A percentile compares a stretch with the other conserved stretches of the same genome.
phyloP scores from a whole-genome alignment of 2,797 vertebrate genomes.

The Tragopan temminckii region DNA sequence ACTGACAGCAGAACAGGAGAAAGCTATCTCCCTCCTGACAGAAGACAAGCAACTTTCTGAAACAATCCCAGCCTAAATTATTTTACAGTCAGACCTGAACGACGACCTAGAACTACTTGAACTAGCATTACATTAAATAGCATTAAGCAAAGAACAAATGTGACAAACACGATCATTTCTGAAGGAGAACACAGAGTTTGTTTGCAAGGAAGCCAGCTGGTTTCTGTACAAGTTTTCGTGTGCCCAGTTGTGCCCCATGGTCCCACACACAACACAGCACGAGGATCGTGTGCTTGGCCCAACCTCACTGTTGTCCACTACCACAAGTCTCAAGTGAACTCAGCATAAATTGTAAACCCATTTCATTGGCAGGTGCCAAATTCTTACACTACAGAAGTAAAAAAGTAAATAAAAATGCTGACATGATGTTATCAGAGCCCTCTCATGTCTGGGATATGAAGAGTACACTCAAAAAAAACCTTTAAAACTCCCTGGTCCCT shows the following conservation, averaged over 20 bases:
- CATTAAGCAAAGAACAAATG: neutral
- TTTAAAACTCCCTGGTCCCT: neutral
- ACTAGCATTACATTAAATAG: neutral
- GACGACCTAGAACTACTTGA: neutral
- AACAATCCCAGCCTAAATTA: conserved; percentile 17
- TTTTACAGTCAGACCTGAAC: neutral
- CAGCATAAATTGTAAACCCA: conserved; percentile 28
- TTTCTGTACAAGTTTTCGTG: conserved; percentile 60
- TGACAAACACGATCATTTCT: neutral
- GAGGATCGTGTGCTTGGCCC: conserved; percentile 72
- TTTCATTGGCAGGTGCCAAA: conserved; percentile 39
- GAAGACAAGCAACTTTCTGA: neutral
- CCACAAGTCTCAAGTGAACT: conserved; percentile 48
- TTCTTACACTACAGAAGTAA: conserved; percentile 17
- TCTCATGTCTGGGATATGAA: neutral
- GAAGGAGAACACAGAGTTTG: conserved; percentile 35
- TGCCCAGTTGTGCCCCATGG: conserved; percentile 85
- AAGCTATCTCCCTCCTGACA: neutral
- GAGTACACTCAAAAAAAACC: neutral
- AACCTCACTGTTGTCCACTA: conserved; percentile 55
- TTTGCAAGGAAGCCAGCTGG: conserved; percentile 24
- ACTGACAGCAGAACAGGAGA: conserved; percentile 6
- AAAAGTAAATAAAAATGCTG: neutral
- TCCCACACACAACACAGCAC: conserved; percentile 70
- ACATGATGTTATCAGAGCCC: neutral